phyloP scores from a whole-genome alignment of 2,113 vertebrate genomes.

The Eurystomus gularis region DNA sequence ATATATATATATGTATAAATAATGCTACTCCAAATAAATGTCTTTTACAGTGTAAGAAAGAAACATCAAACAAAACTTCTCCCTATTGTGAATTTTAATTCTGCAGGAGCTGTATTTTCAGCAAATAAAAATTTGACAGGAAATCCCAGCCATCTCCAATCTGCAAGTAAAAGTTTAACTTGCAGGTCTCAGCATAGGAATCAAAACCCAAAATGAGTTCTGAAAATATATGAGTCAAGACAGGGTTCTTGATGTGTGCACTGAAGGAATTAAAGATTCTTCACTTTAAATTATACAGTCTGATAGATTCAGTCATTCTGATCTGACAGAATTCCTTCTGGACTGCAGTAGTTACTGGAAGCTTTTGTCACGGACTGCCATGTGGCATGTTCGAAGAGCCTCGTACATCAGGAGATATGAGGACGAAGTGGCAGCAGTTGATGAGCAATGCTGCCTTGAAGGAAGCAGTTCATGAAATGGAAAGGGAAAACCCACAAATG shows the following conservation, averaged over 20 bases:
- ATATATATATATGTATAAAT: background rate
- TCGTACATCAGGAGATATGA: fast-evolving
- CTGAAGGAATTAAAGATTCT: background rate
- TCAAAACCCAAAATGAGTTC: background rate
- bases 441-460: background rate
- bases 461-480: background rate
- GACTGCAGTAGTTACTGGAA: background rate
- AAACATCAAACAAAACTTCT: background rate
- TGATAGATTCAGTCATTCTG: background rate
- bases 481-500: background rate
- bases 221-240: background rate
- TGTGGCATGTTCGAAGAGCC: fast-evolving
- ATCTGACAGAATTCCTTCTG: background rate
- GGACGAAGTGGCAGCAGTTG: background rate
- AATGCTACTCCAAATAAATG: fast-evolving
- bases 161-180: background rate
- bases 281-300: background rate
- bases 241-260: background rate
- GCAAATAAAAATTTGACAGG: background rate
- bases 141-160: background rate
- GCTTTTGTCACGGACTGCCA: background rate
- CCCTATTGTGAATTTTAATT: background rate
- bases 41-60: background rate
- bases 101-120: background rate
- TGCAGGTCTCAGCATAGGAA: background rate